Evolutionary conservation across 1,140 invertebrate species (phyloP).

Genomic region (Sitobion miscanthi): DNA sequence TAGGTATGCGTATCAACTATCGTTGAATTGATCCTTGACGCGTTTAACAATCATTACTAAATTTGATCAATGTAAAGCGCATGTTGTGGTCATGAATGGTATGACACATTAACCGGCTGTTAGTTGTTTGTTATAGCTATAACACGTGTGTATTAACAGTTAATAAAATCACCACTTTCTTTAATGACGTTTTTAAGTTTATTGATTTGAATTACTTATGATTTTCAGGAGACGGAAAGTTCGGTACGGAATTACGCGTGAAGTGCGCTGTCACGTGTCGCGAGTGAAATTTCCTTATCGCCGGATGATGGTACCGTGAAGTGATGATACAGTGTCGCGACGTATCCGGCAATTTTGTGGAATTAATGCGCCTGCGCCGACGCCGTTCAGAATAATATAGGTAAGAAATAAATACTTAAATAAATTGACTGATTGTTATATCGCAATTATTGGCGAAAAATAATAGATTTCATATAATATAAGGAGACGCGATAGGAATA

Average conservation of each 20-base stretch:
- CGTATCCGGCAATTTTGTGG: neutral
- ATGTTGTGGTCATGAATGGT: too few relatives aligned
- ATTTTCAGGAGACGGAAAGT: neutral
- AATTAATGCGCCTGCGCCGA: neutral
- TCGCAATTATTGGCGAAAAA: neutral
- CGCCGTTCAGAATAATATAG: neutral
- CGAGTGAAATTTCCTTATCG: neutral
- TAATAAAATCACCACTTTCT: too few relatives aligned
- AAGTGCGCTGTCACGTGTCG: neutral
- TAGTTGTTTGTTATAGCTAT: too few relatives aligned
- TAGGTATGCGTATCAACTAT: too few relatives aligned
- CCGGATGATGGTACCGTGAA: neutral
- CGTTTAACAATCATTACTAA: too few relatives aligned
- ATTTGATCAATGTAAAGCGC: too few relatives aligned
- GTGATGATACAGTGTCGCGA: neutral
- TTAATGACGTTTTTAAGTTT: too few relatives aligned
- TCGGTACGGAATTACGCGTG: neutral
- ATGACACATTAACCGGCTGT: too few relatives aligned
- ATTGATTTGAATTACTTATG: neutral
- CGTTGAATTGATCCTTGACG: too few relatives aligned
- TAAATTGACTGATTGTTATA: neutral
- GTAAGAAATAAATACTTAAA: neutral
- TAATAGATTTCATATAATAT: neutral
- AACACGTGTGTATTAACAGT: too few relatives aligned
- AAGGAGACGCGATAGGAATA: neutral